Base-by-base conservation (phyloP, 1,140 invertebrate genomes). In the Polypedilum vanderplanki region DNA sequence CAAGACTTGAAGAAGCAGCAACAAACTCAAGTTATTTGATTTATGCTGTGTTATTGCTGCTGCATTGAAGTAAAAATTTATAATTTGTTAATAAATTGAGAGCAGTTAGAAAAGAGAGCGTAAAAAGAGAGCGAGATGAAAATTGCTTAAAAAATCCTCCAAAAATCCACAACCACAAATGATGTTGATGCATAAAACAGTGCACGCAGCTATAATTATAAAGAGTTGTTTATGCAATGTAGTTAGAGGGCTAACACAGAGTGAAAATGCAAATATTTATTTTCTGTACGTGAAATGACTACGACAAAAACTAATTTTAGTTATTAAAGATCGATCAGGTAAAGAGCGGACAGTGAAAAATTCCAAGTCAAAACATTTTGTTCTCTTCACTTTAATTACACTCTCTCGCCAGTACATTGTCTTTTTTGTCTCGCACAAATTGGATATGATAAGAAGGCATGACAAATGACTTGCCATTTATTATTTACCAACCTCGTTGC, bases 191-290 rank as follows among this genome's bases (percentile, higher is more conserved):
- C 24, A 33, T 33, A 33, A 57, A 15, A 57, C 46, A 57, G 46
- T 70, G 65, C 65, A 70, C 65, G 20, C 18, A 33, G 8, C 65
- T 70, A 22, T 70, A 70, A 70, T 70, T 70, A 70, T 70, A 70
- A 70, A 70, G 65, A 3, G 9, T 57, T 17, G 46, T 12, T 57
- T 57, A 70, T 70, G 12, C 46, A 57, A 57, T 57, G 46, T 57
- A 57, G 46, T 22, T 70, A 18, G 65, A 70, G 20, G 46, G 17
- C 20, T 8, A 70, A 70, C 65, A 70, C 65, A 57, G 18, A 70
- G 65, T 70, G 65, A 70, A 70, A 70, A 70, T 70, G 65, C 65
- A 70, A 70, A 70, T 70, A 70, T 70, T 70, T 70, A 22, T 57
- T 57, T 57, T 57, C 46, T 57, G 46, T 57, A 57, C 46, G 46